Conservation (phyloP, 2,797 vertebrate genomes). For the Bucorvus abyssinicus region DNA sequence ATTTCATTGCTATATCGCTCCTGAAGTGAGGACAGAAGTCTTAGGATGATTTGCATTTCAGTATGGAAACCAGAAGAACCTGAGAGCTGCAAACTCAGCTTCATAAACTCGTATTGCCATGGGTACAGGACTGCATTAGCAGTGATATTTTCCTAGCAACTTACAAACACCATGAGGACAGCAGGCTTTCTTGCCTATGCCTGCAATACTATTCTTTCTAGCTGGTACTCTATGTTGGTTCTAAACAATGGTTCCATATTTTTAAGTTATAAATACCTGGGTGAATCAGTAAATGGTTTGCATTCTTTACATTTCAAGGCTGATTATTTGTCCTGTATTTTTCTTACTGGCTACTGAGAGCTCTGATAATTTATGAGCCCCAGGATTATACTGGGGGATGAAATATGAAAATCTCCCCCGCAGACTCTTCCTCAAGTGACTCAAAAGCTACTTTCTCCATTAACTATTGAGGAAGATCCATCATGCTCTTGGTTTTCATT, state of each 20-base stretch:
- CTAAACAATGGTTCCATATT: not conserved
- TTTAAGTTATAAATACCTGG: not conserved
- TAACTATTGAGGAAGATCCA: not conserved
- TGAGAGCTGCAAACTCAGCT: not conserved
- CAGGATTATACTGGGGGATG: not conserved
- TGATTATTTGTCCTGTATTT: not conserved
- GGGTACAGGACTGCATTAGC: not conserved
- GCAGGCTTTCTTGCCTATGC: not conserved
- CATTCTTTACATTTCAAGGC: not conserved
- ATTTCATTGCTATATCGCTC: not conserved
- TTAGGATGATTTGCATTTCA: not conserved
- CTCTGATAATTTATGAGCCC: not conserved
- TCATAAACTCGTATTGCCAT: not conserved
- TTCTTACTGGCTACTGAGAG: not conserved
- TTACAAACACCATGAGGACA: not conserved
- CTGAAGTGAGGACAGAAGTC: not conserved
- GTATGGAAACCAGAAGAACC: not conserved
- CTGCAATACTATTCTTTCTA: not conserved
- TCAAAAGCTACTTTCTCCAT: not conserved
- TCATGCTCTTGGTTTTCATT: not conserved
- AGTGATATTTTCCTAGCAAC: conserved; percentile 10
- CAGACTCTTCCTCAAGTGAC: not conserved
- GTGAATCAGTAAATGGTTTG: not conserved
- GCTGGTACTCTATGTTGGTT: not conserved
- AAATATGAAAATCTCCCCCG: not conserved